A percentile compares a stretch with the other conserved stretches of the same genome.
These are phyloP conservation scores for Pangasius djambal DNA, from an alignment of 2,797 vertebrate species.

Conservation along the genomic window DNA sequence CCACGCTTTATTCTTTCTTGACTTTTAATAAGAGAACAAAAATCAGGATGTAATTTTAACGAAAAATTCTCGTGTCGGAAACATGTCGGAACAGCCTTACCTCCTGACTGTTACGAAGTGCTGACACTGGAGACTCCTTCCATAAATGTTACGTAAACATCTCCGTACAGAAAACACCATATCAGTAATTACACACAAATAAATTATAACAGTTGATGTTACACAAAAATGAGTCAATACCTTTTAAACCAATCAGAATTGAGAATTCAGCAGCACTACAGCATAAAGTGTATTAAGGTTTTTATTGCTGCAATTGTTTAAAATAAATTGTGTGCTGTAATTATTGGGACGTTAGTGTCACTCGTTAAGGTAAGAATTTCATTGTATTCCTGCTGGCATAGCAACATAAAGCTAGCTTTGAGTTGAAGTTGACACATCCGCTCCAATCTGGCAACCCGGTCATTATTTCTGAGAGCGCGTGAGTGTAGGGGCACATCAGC, in stretches of 20 bases:
- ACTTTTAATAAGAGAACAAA: neutral
- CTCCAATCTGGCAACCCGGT: slow-evolving; percentile 36
- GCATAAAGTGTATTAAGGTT: neutral
- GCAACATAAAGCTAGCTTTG: neutral
- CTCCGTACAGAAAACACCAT: neutral
- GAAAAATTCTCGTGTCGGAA: too few relatives aligned
- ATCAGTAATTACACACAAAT: neutral
- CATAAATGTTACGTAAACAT: neutral
- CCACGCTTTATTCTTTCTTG: neutral
- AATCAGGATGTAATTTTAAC: too few relatives aligned
- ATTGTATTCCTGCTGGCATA: neutral
- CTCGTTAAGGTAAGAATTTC: neutral
- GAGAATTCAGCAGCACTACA: neutral
- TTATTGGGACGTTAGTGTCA: neutral
- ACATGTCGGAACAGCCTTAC: too few relatives aligned
- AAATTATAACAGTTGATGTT: neutral
- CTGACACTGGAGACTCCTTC: neutral
- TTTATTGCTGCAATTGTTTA: neutral
- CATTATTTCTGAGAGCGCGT: neutral
- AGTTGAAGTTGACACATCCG: neutral
- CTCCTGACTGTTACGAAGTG: neutral
- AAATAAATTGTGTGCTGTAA: neutral
- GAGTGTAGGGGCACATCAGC: slow-evolving; percentile 4
- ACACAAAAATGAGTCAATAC: neutral
- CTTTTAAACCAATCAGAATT: neutral